Conservation (phyloP, 2,797 vertebrate species). For the Chelmon rostratus region DNA sequence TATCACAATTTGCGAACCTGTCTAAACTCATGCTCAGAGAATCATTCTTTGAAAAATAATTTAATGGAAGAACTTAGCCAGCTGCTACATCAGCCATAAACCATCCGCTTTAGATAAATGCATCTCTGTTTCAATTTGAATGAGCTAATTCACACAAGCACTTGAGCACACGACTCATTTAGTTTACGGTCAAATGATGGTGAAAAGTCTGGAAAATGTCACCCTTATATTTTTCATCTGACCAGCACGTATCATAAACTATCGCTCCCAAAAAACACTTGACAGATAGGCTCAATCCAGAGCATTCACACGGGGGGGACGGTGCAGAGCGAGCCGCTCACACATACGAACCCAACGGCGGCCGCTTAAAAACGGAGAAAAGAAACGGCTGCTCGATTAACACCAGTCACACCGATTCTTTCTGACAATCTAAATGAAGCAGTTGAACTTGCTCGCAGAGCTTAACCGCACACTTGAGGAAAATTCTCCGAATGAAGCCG, state of each 20-base stretch:
- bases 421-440: neutral
- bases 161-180: slow-evolving; percentile 75
- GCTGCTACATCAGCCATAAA: slow-evolving; percentile 82
- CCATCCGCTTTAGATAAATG: slow-evolving; percentile 81
- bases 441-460: neutral
- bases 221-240: slow-evolving; percentile 79
- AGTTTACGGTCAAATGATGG: slow-evolving; percentile 78
- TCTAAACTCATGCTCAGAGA: slow-evolving; percentile 77
- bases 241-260: slow-evolving; percentile 78
- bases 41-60: slow-evolving; percentile 80
- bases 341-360: neutral
- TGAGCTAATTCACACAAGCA: slow-evolving; percentile 86
- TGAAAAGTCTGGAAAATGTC: slow-evolving; percentile 83
- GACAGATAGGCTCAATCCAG: slow-evolving; percentile 71
- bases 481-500: neutral
- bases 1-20: slow-evolving; percentile 79
- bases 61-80: slow-evolving; percentile 84
- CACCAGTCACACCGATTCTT: neutral
- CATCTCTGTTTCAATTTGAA: slow-evolving; percentile 85
- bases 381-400: neutral
- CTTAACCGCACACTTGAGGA: neutral
- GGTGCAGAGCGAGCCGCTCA: slow-evolving; percentile 23
- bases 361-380: neutral
- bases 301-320: slow-evolving; percentile 56
- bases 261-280: slow-evolving; percentile 42